phyloP scores from a whole-genome alignment of 2,888 invertebrate species.

The Polylopha cassiicola region DNA sequence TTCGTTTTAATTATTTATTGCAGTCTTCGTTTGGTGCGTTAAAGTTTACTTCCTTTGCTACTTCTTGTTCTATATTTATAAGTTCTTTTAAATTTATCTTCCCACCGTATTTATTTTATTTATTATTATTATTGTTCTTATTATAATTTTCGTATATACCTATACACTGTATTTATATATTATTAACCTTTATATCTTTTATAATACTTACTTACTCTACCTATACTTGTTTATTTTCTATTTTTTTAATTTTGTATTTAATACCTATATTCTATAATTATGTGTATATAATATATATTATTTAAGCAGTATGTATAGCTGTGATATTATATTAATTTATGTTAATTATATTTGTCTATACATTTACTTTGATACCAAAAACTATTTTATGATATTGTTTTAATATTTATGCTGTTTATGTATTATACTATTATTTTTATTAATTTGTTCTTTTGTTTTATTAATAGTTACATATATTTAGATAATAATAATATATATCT shows the following conservation, averaged over 20 bases:
- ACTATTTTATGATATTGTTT: constrained; percentile 9
- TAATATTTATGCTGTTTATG: too few relatives aligned
- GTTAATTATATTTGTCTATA: constrained; percentile 1
- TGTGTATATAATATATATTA: constrained; percentile 9
- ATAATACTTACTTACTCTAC: constrained; percentile 9
- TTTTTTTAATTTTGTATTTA: constrained; percentile 11
- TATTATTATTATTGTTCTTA: constrained; percentile 9
- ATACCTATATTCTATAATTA: background rate
- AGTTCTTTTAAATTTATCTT: constrained; percentile 12
- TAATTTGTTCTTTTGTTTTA: constrained; percentile 1
- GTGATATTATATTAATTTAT: constrained; percentile 43
- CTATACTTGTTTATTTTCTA: constrained; percentile 13
- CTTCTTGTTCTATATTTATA: constrained; percentile 9
- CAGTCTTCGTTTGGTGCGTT: constrained; percentile 41
- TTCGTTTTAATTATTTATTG: constrained; percentile 42
- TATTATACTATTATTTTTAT: constrained; percentile 3
- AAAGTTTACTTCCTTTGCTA: constrained; percentile 31
- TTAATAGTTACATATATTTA: too few relatives aligned
- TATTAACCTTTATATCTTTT: constrained; percentile 13
- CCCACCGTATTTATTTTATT: constrained; percentile 18
- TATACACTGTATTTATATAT: constrained; percentile 4
- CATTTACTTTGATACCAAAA: constrained; percentile 19
- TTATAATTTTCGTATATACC: constrained; percentile 13
- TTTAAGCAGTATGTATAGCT: constrained; percentile 55
- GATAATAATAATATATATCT: too few relatives aligned